phyloP scores from a whole-genome alignment of 2,888 invertebrate genomes.

The Dexiosoma caninum region DNA sequence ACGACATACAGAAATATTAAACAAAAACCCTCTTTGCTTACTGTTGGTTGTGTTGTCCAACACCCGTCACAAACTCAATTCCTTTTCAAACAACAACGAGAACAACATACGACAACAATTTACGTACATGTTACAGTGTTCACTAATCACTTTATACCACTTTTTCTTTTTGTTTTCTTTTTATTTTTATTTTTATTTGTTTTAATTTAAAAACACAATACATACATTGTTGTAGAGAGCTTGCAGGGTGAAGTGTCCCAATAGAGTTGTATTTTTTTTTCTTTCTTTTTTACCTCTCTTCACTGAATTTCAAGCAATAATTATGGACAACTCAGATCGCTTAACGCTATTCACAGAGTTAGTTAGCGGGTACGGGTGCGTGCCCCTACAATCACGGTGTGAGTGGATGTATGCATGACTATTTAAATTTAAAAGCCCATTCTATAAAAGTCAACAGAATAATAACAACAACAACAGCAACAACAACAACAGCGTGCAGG shows the following conservation, averaged over 20 bases:
- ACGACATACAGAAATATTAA: slow-evolving; percentile 33
- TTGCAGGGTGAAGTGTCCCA: slow-evolving; percentile 20
- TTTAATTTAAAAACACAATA: slow-evolving; percentile 9
- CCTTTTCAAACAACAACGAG: not conserved
- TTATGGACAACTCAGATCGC: slow-evolving; percentile 22
- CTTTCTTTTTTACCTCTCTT: not conserved
- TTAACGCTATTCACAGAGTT: slow-evolving; percentile 1
- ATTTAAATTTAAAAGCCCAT: slow-evolving; percentile 32
- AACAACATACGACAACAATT: not conserved
- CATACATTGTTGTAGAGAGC: not conserved
- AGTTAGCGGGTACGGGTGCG: not conserved
- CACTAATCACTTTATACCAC: slow-evolving; percentile 24
- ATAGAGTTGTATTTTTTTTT: slow-evolving; percentile 12
- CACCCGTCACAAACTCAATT: not conserved
- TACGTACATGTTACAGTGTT: not conserved
- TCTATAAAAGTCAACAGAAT: slow-evolving; percentile 23
- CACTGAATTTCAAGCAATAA: slow-evolving; percentile 18
- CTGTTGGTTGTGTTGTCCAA: not conserved
- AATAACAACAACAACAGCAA: too few species aligned
- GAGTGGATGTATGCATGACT: not conserved
- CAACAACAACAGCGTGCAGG: slow-evolving; percentile 13
- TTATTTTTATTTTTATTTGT: too few species aligned
- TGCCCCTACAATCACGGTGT: not conserved
- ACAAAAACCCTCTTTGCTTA: not conserved
- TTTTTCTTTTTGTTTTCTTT: too few species aligned